phyloP scores from a whole-genome alignment of 1,140 invertebrate genomes.

The Diorhabda elongata region DNA sequence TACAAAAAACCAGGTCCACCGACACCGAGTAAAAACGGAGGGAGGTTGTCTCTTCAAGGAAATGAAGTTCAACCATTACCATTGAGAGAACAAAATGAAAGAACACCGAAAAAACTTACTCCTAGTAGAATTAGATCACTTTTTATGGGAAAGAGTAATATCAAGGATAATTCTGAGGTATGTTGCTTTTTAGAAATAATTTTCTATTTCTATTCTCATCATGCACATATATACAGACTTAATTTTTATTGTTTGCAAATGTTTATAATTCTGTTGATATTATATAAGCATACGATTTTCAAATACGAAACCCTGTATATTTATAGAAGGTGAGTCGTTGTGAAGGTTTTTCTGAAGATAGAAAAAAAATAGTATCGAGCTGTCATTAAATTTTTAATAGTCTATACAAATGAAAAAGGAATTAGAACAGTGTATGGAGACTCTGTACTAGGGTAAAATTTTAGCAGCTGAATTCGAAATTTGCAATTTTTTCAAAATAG shows the following conservation, averaged over 20 bases:
- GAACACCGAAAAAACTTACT: slow-evolving; percentile 33
- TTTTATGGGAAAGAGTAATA: slow-evolving; percentile 30
- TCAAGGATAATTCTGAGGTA: slow-evolving; percentile 33
- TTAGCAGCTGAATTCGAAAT: too few species aligned
- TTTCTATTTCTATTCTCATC: slow-evolving; percentile 7
- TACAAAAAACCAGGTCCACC: slow-evolving; percentile 80
- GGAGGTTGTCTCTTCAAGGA: slow-evolving; percentile 60
- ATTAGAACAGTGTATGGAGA: too few species aligned
- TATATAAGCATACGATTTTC: not conserved
- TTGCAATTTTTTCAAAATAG: too few species aligned
- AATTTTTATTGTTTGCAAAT: not conserved
- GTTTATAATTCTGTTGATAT: slow-evolving; percentile 8
- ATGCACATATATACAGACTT: slow-evolving; percentile 2
- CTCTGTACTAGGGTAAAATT: too few species aligned
- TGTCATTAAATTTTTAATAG: too few species aligned
- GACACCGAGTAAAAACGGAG: slow-evolving; percentile 78
- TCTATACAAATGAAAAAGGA: too few species aligned
- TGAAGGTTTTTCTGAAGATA: not conserved
- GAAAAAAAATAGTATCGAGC: not conserved
- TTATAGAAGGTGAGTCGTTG: not conserved
- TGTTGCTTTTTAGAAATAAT: slow-evolving; percentile 6
- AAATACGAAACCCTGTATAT: not conserved
- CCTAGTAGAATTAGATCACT: slow-evolving; percentile 36
- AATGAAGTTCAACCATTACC: slow-evolving; percentile 41
- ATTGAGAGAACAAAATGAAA: slow-evolving; percentile 37